Percentiles rank a stretch among this genome's conserved stretches.
Evolutionary conservation across 1,140 invertebrate genomes (phyloP).

Genomic region (Rhagoletis zephyria): DNA sequence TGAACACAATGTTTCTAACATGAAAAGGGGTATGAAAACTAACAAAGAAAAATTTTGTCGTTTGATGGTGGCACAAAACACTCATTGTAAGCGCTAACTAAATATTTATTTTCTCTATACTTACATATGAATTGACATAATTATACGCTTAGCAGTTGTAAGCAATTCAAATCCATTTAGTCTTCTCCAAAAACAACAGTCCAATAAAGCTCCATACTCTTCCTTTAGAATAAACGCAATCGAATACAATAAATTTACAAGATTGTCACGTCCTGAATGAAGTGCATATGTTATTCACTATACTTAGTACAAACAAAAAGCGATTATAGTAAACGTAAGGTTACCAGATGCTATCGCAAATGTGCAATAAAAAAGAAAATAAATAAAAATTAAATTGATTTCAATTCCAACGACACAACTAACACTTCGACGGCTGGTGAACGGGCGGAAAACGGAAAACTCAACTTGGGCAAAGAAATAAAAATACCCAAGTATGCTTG

Average conservation of each 20-base stretch:
- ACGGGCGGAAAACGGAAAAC: not conserved
- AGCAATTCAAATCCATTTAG: too few relatives aligned
- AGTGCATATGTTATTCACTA: not conserved
- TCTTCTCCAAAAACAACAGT: not conserved
- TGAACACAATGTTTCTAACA: too few relatives aligned
- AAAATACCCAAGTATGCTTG: too few relatives aligned
- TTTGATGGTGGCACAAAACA: too few relatives aligned
- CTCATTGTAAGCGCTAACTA: too few relatives aligned
- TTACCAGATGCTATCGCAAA: constrained; percentile 39
- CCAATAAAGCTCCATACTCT: not conserved
- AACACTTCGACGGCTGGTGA: not conserved
- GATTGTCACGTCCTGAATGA: not conserved
- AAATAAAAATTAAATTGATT: constrained; percentile 40
- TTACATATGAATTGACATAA: too few relatives aligned
- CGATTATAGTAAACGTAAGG: not conserved
- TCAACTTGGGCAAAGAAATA: not conserved
- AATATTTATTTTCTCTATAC: too few relatives aligned
- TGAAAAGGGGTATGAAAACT: too few relatives aligned
- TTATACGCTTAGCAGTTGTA: too few relatives aligned
- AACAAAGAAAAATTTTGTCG: too few relatives aligned
- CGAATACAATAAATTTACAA: not conserved
- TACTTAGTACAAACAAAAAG: not conserved
- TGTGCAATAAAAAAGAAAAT: not conserved
- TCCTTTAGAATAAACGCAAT: not conserved
- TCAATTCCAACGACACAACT: constrained; percentile 8